These are phyloP conservation scores for Drosophila aff. DNA, from an alignment of 1,140 invertebrate species.

Conservation along the genomic window DNA sequence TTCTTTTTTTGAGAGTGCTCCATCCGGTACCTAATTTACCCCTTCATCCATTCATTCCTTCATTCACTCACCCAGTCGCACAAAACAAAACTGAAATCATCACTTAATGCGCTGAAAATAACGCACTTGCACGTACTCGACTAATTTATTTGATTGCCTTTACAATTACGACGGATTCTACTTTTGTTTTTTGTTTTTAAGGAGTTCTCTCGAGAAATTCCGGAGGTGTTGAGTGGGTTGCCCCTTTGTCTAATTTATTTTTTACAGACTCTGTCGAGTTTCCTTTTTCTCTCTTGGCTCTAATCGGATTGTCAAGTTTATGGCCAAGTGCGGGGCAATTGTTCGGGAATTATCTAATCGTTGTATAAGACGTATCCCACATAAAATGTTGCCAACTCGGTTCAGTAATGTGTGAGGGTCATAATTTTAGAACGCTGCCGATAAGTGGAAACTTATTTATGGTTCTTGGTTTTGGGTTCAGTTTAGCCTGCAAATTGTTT, in stretches of 20 bases:
- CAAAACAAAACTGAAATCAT: conserved; percentile 53
- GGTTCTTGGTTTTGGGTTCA: neutral
- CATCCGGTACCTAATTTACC: conserved; percentile 38
- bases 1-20: conserved; percentile 29
- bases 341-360: conserved; percentile 31
- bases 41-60: conserved; percentile 23
- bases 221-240: neutral
- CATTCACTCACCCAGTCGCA: conserved; percentile 32
- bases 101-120: conserved; percentile 77
- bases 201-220: conserved; percentile 12
- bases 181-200: neutral
- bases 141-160: conserved; percentile 79
- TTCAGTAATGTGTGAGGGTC: conserved; percentile 10
- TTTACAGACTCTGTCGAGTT: neutral
- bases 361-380: conserved; percentile 9
- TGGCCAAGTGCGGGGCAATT: conserved; percentile 33
- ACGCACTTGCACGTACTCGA: conserved; percentile 77
- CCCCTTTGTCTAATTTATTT: conserved; percentile 23
- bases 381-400: neutral
- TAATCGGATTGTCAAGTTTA: conserved; percentile 46
- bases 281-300: neutral
- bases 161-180: conserved; percentile 53
- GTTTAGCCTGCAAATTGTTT: neutral
- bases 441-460: conserved; percentile 38
- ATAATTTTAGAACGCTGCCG: conserved; percentile 9